Evolutionary conservation across 2,113 vertebrate genomes (phyloP), one percentile per base, ranked within the genome.

Genomic region (Megaleporinus macrocephalus): DNA sequence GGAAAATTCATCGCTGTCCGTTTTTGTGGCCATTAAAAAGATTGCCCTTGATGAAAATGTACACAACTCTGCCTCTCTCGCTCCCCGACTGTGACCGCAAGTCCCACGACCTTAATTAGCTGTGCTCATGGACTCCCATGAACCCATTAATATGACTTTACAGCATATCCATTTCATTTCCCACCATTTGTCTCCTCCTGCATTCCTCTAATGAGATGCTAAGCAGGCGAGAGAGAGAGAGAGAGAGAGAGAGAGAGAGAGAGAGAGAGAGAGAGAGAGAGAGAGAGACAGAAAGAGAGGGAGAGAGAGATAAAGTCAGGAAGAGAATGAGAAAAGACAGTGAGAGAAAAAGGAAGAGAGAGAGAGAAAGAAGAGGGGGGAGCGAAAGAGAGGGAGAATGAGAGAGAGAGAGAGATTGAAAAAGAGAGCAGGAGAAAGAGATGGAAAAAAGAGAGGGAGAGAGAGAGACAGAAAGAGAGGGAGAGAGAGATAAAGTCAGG

Each of bases 91-190:
- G 82, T 84, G 89, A 92, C 88, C 88, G 84, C 81, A 86, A 89
- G 75, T 89, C 90, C 90, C 88, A 84, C 88, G 91, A 93, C 90
- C 90, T 92, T 93, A 92, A 92, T 93, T 92, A 93, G 87, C 89
- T 83, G 80, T 76, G 83, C 90, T 91, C 89, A 90, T 86, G 81
- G 89, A 89, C 88, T 89, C 29, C 80, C 87, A 87, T 91, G 88
- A 93, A 92, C 87, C 90, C 89, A 93, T 93, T 93, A 92, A 87
- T 26, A 83, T 73, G 83, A 90, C 87, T 93, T 91, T 91, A 93
- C 92, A 88, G 89, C 90, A 87, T 89, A 91, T 91, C 87, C 84
- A 88, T 93, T 93, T 91, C 82, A 90, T 91, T 92, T 91, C 85
- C 90, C 87, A 79, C 90, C 84, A 89, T 91, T 92, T 91, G 88